These are phyloP conservation scores for Tauraco erythrolophus DNA, from an alignment of 2,113 vertebrate genomes.

Conservation along the genomic window DNA sequence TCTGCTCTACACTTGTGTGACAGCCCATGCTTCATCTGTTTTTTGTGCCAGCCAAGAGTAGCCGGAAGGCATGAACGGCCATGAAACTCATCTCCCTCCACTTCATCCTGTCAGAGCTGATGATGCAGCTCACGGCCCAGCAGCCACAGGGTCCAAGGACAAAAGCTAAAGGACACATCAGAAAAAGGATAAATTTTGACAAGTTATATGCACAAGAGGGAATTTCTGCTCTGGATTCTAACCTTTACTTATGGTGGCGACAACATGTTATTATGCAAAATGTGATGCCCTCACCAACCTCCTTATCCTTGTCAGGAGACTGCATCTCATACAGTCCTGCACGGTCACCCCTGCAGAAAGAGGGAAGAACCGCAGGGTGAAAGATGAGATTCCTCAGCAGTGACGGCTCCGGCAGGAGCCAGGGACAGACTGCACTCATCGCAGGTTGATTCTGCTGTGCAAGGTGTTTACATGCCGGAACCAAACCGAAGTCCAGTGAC, in stretches of 20 bases:
- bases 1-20: neutral
- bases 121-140: neutral
- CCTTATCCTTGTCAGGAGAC: neutral
- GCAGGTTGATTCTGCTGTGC: neutral
- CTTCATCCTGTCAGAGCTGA: neutral
- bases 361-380: accelerated
- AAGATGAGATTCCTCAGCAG: neutral
- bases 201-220: neutral
- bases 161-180: neutral
- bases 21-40: slow-evolving; percentile 2
- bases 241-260: neutral
- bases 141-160: neutral
- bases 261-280: neutral
- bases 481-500: neutral
- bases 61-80: neutral
- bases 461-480: neutral
- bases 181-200: neutral
- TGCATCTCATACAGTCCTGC: neutral
- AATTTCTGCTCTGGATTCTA: neutral
- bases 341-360: neutral
- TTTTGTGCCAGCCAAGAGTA: slow-evolving; percentile 33
- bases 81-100: neutral
- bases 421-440: accelerated
- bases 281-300: neutral
- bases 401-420: accelerated